These are phyloP conservation scores for Drosophila willistoni DNA, from an alignment of 1,140 invertebrate genomes.

Conservation along the genomic window DNA sequence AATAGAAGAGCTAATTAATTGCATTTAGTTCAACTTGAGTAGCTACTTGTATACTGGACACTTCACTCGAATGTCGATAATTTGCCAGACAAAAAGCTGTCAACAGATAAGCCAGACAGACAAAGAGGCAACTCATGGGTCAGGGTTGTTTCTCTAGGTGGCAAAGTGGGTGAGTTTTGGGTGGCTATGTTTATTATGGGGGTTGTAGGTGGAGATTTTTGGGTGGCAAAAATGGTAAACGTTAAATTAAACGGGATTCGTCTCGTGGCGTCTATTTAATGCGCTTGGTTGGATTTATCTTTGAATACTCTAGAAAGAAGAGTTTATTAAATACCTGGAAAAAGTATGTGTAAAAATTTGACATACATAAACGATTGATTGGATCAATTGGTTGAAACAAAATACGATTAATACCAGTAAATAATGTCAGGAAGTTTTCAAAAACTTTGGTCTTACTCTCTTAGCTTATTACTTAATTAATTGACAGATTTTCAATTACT, in stretches of 20 bases:
- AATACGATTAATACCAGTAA: no score
- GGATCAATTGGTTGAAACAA: no score
- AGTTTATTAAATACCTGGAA: no score
- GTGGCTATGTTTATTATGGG: background rate
- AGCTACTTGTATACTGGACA: slow-evolving; percentile 53
- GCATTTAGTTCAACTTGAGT: slow-evolving; percentile 45
- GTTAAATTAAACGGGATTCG: slow-evolving; percentile 77
- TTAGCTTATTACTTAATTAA: no score
- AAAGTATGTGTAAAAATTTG: no score
- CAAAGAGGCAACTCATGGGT: slow-evolving; percentile 6
- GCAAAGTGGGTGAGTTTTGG: background rate
- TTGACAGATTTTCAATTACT: no score
- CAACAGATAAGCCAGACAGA: slow-evolving; percentile 27
- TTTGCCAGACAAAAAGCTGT: slow-evolving; percentile 54
- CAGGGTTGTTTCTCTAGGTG: background rate
- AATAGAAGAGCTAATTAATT: slow-evolving; percentile 67
- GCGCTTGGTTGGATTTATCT: slow-evolving; percentile 55
- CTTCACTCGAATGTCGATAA: slow-evolving; percentile 63
- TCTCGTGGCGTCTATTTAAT: slow-evolving; percentile 66
- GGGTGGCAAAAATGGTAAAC: slow-evolving; percentile 56
- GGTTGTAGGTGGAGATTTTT: background rate
- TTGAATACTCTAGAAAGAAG: background rate
- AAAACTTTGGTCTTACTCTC: no score
- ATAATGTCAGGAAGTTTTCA: no score
- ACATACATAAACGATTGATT: no score